Percentiles rank a stretch among this genome's conserved stretches.
These are phyloP conservation scores for Deroplatys truncata DNA, from an alignment of 2,888 invertebrate genomes.

Conservation along the genomic window DNA sequence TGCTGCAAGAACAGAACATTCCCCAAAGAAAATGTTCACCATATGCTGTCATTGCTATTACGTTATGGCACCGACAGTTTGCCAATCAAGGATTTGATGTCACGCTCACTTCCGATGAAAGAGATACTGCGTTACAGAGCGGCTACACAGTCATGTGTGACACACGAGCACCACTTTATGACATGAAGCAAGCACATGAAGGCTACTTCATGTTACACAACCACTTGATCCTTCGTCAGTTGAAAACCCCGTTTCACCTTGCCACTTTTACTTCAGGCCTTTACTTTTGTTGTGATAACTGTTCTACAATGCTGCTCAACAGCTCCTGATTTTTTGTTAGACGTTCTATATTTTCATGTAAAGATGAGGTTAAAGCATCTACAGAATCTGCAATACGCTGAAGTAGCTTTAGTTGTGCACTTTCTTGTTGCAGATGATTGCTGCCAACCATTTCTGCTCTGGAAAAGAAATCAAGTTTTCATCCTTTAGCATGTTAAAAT, in stretches of 20 bases:
- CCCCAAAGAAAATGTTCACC: no score
- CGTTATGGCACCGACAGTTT: no score
- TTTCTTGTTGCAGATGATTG: neutral
- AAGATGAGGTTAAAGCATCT: neutral
- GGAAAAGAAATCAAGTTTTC: neutral
- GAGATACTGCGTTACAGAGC: no score
- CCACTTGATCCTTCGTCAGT: no score
- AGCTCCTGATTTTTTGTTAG: slow-evolving; percentile 7
- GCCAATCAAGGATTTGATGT: no score
- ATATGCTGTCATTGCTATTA: no score
- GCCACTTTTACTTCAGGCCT: neutral
- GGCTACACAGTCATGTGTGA: neutral
- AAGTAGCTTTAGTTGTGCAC: neutral
- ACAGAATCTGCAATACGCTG: slow-evolving; percentile 5
- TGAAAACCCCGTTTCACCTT: no score
- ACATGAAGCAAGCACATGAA: neutral
- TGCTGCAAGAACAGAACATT: no score
- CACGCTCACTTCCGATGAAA: no score
- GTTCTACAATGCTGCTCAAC: neutral
- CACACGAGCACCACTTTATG: neutral
- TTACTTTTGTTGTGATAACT: neutral
- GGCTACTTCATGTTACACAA: no score
- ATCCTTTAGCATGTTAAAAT: neutral
- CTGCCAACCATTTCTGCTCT: neutral
- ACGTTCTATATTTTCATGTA: neutral